Evolutionary conservation across 2,113 vertebrate genomes (phyloP).

Genomic region (Parotia lawesii): DNA sequence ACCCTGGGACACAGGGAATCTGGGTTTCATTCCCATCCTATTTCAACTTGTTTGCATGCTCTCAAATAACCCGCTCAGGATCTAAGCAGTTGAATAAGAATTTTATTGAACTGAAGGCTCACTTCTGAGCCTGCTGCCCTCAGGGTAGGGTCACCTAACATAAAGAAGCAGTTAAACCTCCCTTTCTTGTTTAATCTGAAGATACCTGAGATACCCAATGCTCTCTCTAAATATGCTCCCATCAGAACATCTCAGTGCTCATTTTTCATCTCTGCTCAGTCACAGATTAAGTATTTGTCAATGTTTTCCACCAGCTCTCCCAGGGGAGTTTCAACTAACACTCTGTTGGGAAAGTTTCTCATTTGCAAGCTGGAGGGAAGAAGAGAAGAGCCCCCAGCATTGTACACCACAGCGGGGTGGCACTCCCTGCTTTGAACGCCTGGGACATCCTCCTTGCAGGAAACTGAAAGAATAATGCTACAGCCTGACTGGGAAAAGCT

Average conservation of each 20-base stretch:
- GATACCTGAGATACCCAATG: not conserved
- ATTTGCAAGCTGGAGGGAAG: not conserved
- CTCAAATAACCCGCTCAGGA: not conserved
- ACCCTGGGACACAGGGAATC: not conserved
- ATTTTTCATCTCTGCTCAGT: not conserved
- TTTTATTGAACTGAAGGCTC: not conserved
- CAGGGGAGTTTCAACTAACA: not conserved
- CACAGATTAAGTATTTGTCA: not conserved
- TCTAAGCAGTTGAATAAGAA: not conserved
- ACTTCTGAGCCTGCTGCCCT: not conserved
- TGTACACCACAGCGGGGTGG: not conserved
- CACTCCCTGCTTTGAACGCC: not conserved
- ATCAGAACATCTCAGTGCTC: not conserved
- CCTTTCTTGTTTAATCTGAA: not conserved
- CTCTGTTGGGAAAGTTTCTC: not conserved
- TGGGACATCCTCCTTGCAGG: not conserved
- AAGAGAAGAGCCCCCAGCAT: not conserved
- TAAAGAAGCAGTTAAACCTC: not conserved
- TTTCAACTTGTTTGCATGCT: not conserved
- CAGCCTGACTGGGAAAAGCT: not conserved
- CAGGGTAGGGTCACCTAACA: not conserved
- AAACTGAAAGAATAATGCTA: not conserved
- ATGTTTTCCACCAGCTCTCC: not conserved
- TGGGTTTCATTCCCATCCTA: constrained; percentile 6
- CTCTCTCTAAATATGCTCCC: not conserved